A percentile compares a stretch with the other conserved stretches of the same genome.
Conservation (phyloP, 2,888 invertebrate genomes). For the Polyploca ridens region DNA sequence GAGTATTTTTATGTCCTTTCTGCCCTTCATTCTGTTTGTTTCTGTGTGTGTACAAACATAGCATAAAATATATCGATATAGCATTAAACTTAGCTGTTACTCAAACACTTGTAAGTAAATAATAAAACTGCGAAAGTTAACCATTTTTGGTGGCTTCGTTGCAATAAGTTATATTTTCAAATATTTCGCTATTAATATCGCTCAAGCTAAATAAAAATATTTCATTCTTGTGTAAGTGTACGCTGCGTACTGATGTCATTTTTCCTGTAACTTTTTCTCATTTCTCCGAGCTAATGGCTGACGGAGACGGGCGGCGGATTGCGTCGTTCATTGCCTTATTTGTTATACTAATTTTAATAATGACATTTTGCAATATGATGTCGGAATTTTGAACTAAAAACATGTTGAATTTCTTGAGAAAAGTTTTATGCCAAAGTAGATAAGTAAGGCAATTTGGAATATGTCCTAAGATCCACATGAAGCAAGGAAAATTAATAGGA, state of each 20-base stretch:
- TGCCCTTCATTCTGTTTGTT: no score
- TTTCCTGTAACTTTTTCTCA: slow-evolving; percentile 62
- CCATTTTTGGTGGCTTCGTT: no score
- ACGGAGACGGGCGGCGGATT: slow-evolving; percentile 46
- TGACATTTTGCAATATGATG: slow-evolving; percentile 13
- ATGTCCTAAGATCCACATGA: no score
- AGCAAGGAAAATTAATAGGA: no score
- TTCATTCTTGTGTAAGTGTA: slow-evolving; percentile 33
- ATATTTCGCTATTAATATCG: background rate
- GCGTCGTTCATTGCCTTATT: slow-evolving; percentile 62
- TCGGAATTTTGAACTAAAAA: background rate
- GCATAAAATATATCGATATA: no score
- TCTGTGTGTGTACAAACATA: no score
- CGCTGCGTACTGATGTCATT: slow-evolving; percentile 45
- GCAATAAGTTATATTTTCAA: no score
- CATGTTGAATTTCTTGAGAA: background rate
- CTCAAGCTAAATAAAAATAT: slow-evolving; percentile 10
- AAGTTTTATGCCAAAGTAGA: background rate
- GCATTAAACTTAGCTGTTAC: no score
- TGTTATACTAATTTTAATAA: slow-evolving; percentile 18
- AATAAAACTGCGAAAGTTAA: no score
- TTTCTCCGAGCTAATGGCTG: slow-evolving; percentile 62
- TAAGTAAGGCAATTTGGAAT: no score
- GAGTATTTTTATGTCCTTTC: no score
- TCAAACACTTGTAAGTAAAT: no score